Evolutionary conservation across 2,888 invertebrate genomes (phyloP), one percentile per base, ranked within the genome.

Genomic region (Ferdinandea cuprea): DNA sequence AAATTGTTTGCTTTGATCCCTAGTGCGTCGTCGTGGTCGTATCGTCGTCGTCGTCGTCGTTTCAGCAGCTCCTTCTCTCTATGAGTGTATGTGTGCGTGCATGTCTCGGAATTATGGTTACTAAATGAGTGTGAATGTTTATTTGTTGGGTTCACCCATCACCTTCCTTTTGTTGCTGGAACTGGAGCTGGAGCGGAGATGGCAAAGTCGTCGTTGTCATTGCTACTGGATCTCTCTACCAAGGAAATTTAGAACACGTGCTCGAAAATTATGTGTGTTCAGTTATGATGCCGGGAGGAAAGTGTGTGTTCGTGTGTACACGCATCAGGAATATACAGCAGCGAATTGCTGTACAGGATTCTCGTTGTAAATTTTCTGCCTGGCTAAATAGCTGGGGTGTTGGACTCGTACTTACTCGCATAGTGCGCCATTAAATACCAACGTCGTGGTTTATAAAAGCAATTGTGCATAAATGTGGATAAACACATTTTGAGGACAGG

Each of bases 241-340:
- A 58, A 81, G 81, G 71, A 81, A 81, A 77, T 81, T 81, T 81
- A 65, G 71, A 81, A 72, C 81, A 81, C 81, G 81, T 81, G 77
- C 81, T 81, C 71, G 81, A 77, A 72, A 76, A 81, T 81, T 81
- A 77, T 76, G 66, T 66, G 46, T 74, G 61, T 68, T 40, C 69
- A 37, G 37, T 5, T 25, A 25, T 15, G 21, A n/a, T n/a, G 17
- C 40, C 48, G 46, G 40, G 32, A 8, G 30, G n/a, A 13, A 8
- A n/a, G 17, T 15, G 4, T 28, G 63, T 28, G 6, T 61, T 21
- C 13, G 19, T 15, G 40, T 56, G 56, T 5, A 25, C 25, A 25
- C 30, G 25, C 68, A 61, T 42, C 63, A 44, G 28, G 61, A 44
- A 56, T 21, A 28, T 50, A 50, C 59, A 46, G 44, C 65, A 78